Base-by-base conservation (phyloP, 1,140 invertebrate species). In the Antheraea pernyi region DNA sequence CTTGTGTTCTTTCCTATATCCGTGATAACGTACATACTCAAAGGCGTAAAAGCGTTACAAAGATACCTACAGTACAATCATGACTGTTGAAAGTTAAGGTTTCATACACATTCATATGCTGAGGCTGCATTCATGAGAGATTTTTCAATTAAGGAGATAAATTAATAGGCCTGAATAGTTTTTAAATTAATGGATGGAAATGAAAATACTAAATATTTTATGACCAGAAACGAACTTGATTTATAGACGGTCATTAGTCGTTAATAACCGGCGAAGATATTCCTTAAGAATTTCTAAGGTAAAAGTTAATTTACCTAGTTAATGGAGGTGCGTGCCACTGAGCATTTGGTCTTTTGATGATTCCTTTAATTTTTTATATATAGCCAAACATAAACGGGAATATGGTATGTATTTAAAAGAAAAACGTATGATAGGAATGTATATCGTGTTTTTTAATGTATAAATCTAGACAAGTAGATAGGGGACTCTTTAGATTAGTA, bases 221-320 rank as follows among this genome's bases (percentile, higher is more conserved):
- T 53, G 46, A 53, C 7, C 46, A 53, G 46, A 16, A 65, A 36
- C 16, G 53, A 39, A 39, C 7, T 39, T 53, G 46, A 68, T 36
- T 62, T 69, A 53, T 67, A 42, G 61, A 37, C 61, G 60, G 68
- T 64, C 39, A 62, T 69, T 69, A 68, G 42, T 37, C 42, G 42
- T 48, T 69, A 69, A 69, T 69, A 63, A 58, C 22, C 39, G 61
- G 13, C 18, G 18, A 16, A 62, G 61, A 46, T 67, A 59, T 59
- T 67, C 59, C 65, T 59, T 59, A 8, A 22, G 65, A 59, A 67
- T 67, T 53, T n/a, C n/a, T 67, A 18, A 58, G 30, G 63, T 39
- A 42, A 42, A 37, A 46, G 63, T 19, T 30, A 6, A 22, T 36
- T 66, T 58, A 30, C 65, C 30, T 19, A 48, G 18, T 58, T 18